Base-by-base conservation (phyloP, 1,140 invertebrate species). In the Pogonus chalceus region DNA sequence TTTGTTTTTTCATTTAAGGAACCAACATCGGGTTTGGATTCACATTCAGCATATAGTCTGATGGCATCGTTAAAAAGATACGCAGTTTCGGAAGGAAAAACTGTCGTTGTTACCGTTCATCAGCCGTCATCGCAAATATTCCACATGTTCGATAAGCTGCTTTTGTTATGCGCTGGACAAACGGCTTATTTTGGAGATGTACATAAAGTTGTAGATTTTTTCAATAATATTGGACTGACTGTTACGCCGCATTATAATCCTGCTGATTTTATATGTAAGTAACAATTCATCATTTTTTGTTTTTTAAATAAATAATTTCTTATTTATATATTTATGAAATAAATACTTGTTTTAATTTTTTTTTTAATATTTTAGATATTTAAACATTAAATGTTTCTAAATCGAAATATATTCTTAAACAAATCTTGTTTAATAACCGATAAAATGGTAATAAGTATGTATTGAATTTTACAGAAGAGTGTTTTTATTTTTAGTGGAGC, bases 61-160 rank as follows among this genome's bases (percentile, higher is more conserved):
- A 90, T 91, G 75, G 72, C 76, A 51, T 82, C 79, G 48, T 68
- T 91, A 49, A 88, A 88, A 68, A 76, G 80, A 23, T 89, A 86
- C 60, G 87, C 87, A 0, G 79, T 83, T 53, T 79, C 84, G 56
- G 85, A 87, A 67, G 80, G 85, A 49, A 92, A 90, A 69, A 88
- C 85, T 1, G 80, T 92, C 23, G 82, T 92, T 26, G 79, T 88
- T 20, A 88, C 88, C 20, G 83, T 92, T 10, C 89, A 92, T 69
- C 89, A 92, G 67, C 89, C 89, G 0, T 90, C 88, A 26, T 91
- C 88, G 46, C 85, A 90, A 69, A 90, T 92, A 69, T 92, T 92
- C 69, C 85, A 89, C 70, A 85, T 88, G 76, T 90, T 91, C 65
- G 87, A 87, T 70, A 85, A 85, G 66, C 70, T 91, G 46, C 69